These are phyloP conservation scores for Tenthredo mesomela DNA, from an alignment of 2,888 invertebrate species.

Conservation along the genomic window DNA sequence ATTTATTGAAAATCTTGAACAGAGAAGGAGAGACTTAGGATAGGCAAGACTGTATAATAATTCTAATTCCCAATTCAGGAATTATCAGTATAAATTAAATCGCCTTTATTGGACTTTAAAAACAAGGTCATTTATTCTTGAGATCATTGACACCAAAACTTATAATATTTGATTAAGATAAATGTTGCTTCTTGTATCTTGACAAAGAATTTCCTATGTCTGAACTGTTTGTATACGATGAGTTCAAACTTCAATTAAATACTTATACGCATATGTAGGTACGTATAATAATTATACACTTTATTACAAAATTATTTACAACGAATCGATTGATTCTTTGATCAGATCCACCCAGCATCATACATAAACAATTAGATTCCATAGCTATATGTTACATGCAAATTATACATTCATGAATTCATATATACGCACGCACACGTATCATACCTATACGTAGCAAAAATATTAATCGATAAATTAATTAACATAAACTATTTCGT, in stretches of 20 bases:
- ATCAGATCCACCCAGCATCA: neutral
- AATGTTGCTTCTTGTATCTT: neutral
- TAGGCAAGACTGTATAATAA: too few relatives aligned
- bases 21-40: neutral
- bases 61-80: neutral
- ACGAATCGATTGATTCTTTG: neutral
- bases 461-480: neutral
- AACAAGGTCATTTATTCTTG: neutral
- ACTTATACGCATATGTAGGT: neutral
- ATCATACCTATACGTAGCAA: neutral
- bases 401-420: neutral
- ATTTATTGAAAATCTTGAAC: neutral
- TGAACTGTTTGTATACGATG: neutral
- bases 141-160: slow-evolving; percentile 1
- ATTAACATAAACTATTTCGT: neutral
- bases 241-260: neutral
- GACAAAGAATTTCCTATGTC: neutral
- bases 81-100: neutral
- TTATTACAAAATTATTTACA: slow-evolving; percentile 10
- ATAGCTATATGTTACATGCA: neutral
- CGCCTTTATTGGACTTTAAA: neutral
- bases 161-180: neutral
- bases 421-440: neutral
- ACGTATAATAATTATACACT: neutral
- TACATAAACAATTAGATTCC: neutral